phyloP scores from a whole-genome alignment of 1,140 invertebrate genomes.

The Scaptomyza pallida region DNA sequence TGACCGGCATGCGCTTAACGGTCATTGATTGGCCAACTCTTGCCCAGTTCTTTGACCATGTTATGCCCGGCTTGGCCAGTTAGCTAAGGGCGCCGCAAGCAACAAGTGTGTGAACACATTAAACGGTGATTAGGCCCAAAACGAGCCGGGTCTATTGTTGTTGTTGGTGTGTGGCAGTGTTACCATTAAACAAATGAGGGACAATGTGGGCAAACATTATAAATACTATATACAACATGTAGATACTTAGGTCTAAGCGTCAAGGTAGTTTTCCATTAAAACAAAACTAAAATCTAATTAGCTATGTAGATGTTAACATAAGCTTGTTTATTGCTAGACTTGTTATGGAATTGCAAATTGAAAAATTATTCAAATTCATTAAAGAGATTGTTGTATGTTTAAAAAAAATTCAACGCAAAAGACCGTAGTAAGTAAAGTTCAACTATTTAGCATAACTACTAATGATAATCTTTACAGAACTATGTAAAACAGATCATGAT shows the following conservation, averaged over 20 bases:
- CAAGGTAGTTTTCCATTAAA: conserved; percentile 27
- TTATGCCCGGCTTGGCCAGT: conserved; percentile 38
- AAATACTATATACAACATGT: conserved; percentile 31
- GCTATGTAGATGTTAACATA: not conserved
- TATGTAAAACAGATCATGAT: too few species aligned
- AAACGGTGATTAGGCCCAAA: conserved; percentile 72
- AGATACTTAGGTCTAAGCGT: conserved; percentile 31
- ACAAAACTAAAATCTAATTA: conserved; percentile 5
- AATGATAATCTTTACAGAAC: not conserved
- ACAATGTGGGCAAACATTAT: conserved; percentile 59
- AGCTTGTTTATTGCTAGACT: not conserved
- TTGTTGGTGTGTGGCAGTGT: conserved; percentile 42
- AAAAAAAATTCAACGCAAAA: too few species aligned
- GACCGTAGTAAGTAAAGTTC: too few species aligned
- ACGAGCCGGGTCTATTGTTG: conserved; percentile 16
- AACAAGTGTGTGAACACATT: conserved; percentile 81
- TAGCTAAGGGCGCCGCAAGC: conserved; percentile 69
- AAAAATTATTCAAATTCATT: not conserved
- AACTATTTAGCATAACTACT: too few species aligned
- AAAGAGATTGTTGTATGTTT: not conserved
- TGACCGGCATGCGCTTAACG: conserved; percentile 77
- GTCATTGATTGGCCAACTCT: conserved; percentile 73
- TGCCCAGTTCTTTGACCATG: conserved; percentile 56
- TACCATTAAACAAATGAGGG: conserved; percentile 49
- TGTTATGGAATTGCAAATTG: not conserved